A percentile compares a stretch with the other conserved stretches of the same genome.
Evolutionary conservation across 1,140 invertebrate species (phyloP).

Genomic region (Hirudo medicinalis): DNA sequence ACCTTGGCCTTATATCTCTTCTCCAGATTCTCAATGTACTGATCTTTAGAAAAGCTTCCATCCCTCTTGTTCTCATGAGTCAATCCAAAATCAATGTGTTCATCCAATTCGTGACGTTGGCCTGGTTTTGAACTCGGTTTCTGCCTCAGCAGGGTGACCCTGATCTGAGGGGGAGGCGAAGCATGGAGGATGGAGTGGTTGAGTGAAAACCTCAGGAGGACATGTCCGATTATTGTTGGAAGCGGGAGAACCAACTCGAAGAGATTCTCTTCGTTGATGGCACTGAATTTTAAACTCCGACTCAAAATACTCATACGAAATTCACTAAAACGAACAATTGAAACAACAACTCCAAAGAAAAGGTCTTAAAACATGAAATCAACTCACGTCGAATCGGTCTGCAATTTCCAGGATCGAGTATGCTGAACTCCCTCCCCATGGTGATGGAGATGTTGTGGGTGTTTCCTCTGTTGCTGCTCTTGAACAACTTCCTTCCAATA

Average conservation of each 20-base stretch:
- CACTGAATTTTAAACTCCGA: conserved; percentile 38
- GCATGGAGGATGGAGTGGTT: conserved; percentile 38
- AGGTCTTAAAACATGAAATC: too few relatives aligned
- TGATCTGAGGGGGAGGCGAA: conserved; percentile 31
- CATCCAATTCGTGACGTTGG: neutral
- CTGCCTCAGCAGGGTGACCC: conserved; percentile 71
- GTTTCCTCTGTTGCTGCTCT: conserved; percentile 66
- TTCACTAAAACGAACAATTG: neutral
- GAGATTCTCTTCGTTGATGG: conserved; percentile 78
- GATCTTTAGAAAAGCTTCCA: neutral
- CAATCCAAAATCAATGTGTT: neutral
- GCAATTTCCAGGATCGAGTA: conserved; percentile 69
- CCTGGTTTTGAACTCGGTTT: conserved; percentile 37
- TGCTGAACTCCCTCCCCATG: conserved; percentile 53
- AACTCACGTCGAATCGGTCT: conserved; percentile 50
- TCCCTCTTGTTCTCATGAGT: neutral
- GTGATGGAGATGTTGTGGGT: conserved; percentile 60
- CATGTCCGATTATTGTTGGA: conserved; percentile 60
- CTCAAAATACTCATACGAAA: conserved; percentile 6
- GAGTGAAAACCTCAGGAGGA: conserved; percentile 70
- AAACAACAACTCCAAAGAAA: neutral
- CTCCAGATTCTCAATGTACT: neutral
- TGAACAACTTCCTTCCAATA: conserved; percentile 84
- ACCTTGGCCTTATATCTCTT: conserved; percentile 6
- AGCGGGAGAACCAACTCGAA: conserved; percentile 70